phyloP scores from a whole-genome alignment of 2,888 invertebrate species.

The Halictus ligatus region DNA sequence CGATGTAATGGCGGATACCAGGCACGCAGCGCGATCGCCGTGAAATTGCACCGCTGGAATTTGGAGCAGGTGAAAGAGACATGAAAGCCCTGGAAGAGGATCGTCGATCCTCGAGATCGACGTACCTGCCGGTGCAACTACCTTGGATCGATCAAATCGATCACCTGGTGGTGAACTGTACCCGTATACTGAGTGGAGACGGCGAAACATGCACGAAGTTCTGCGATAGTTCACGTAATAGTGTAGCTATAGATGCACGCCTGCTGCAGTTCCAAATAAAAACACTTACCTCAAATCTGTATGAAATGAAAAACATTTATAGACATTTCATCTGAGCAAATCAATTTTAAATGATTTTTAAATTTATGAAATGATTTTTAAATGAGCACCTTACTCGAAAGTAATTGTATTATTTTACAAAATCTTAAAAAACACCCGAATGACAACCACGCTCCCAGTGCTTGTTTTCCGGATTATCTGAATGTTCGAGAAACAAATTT shows the following conservation, averaged over 20 bases:
- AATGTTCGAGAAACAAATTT: too few species aligned
- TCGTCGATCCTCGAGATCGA: constrained; percentile 41
- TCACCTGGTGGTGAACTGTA: constrained; percentile 25
- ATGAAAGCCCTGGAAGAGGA: constrained; percentile 55
- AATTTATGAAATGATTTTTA: too few species aligned
- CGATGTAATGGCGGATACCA: constrained; percentile 47
- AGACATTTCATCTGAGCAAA: not conserved
- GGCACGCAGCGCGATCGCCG: constrained; percentile 38
- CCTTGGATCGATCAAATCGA: constrained; percentile 40
- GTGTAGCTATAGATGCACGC: not conserved
- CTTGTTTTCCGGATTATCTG: too few species aligned
- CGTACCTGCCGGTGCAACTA: constrained; percentile 1
- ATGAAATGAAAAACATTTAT: not conserved
- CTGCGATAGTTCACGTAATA: not conserved
- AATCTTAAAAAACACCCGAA: too few species aligned
- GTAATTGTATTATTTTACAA: too few species aligned
- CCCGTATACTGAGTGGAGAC: not conserved
- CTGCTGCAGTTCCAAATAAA: not conserved
- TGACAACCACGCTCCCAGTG: too few species aligned
- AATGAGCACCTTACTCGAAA: too few species aligned
- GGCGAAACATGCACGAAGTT: not conserved
- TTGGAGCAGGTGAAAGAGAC: constrained; percentile 68
- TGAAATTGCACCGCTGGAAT: constrained; percentile 60
- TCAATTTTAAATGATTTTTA: too few species aligned
- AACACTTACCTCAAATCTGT: not conserved